Percentiles rank a stretch among this genome's conserved stretches.
Conservation (phyloP, 2,113 vertebrate species). For the Petromus typicus region DNA sequence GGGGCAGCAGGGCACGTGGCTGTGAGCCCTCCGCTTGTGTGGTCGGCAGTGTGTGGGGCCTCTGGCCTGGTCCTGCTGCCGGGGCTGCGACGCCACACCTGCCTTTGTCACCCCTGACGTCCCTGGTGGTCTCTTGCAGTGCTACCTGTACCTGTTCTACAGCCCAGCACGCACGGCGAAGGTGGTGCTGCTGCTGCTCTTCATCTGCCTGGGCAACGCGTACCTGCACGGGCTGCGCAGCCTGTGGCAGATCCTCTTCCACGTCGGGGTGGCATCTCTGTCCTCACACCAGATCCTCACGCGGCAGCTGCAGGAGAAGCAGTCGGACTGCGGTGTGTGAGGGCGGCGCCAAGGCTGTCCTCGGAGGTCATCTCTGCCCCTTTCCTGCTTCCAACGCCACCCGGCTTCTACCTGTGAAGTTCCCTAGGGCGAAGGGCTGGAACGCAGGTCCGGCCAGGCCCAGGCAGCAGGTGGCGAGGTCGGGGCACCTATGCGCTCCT, state of each 20-base stretch:
- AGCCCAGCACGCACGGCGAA: constrained; percentile 90
- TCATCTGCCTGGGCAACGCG: constrained; percentile 91
- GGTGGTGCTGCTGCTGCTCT: constrained; percentile 87
- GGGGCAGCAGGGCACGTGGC: too few species aligned
- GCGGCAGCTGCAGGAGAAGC: constrained; percentile 91
- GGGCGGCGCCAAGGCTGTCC: neutral
- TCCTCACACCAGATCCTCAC: constrained; percentile 92
- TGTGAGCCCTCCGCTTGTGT: too few species aligned
- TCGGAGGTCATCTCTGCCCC: neutral
- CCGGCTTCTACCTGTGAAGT: neutral
- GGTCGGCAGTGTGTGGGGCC: too few species aligned
- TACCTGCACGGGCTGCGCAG: constrained; percentile 93
- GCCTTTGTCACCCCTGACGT: neutral
- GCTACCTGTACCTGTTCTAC: constrained; percentile 96
- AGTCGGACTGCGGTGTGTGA: constrained; percentile 92
- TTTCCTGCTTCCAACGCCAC: neutral
- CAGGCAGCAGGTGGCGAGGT: too few species aligned
- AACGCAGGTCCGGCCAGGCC: neutral
- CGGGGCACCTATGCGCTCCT: too few species aligned
- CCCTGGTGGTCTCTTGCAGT: constrained; percentile 86
- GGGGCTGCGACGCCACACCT: neutral
- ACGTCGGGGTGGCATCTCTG: constrained; percentile 91
- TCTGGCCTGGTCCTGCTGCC: too few species aligned
- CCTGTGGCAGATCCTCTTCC: constrained; percentile 95
- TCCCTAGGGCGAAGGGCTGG: neutral